Conservation (phyloP, 2,888 invertebrate genomes). For the Brenthis daphne region DNA sequence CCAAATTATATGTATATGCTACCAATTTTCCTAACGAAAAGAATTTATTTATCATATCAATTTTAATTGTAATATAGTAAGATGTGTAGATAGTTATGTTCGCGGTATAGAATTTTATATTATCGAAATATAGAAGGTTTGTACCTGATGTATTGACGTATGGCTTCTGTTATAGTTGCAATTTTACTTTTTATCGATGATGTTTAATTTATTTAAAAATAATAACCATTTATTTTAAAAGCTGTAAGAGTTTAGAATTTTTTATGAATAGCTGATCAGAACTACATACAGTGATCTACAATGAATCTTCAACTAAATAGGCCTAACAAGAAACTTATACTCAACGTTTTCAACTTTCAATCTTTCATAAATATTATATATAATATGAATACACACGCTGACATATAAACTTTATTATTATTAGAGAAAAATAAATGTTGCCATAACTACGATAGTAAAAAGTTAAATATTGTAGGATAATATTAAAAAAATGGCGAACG, state of each 20-base stretch:
- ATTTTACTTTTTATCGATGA: conserved; percentile 35
- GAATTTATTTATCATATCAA: conserved; percentile 76
- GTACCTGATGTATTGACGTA: conserved; percentile 60
- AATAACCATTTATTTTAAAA: conserved; percentile 18
- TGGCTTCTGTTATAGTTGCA: conserved; percentile 38
- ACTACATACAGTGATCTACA: not conserved
- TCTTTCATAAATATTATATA: conserved; percentile 2
- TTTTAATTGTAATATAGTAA: conserved; percentile 66
- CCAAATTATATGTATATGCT: conserved; percentile 55
- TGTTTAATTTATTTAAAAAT: conserved; percentile 43
- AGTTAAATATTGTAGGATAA: not conserved
- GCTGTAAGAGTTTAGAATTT: conserved; percentile 34
- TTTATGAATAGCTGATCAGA: not conserved
- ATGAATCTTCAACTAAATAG: conserved; percentile 3
- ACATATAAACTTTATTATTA: not conserved
- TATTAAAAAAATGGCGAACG: not conserved
- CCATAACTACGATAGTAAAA: not conserved
- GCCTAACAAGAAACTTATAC: conserved; percentile 11
- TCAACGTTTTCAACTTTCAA: not conserved
- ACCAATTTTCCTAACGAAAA: conserved; percentile 66
- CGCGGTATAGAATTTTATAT: conserved; percentile 48
- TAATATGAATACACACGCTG: not conserved
- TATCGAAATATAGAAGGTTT: conserved; percentile 53
- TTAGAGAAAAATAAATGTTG: not conserved
- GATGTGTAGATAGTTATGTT: conserved; percentile 62